These are phyloP conservation scores for Callimorpha dominula DNA, from an alignment of 2,888 invertebrate genomes.

Conservation along the genomic window DNA sequence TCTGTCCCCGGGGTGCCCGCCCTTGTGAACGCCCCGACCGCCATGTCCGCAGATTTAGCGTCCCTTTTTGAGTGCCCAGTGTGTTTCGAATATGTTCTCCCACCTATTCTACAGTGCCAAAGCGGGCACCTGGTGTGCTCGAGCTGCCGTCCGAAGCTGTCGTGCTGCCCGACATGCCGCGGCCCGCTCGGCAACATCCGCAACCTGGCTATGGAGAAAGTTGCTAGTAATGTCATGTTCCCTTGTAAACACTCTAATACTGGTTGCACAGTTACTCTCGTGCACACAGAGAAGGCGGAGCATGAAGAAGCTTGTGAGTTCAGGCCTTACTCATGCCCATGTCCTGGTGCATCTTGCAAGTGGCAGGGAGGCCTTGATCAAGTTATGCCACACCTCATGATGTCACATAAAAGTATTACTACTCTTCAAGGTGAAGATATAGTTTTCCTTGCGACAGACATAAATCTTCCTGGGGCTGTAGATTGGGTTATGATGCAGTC, in stretches of 20 bases:
- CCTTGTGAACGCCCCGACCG: slow-evolving; percentile 87
- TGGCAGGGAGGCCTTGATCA: slow-evolving; percentile 99
- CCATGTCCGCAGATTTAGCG: slow-evolving; percentile 94
- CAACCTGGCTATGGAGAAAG: slow-evolving; percentile 99
- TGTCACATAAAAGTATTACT: slow-evolving; percentile 99
- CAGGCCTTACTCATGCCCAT: slow-evolving; percentile 99
- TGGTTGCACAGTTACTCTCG: slow-evolving; percentile 96
- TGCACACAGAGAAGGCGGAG: slow-evolving; percentile 99
- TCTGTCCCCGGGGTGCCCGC: slow-evolving; percentile 83
- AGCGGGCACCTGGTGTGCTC: slow-evolving; percentile 99
- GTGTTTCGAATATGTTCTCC: slow-evolving; percentile 99
- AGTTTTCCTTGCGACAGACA: slow-evolving; percentile 99
- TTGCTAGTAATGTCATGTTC: slow-evolving; percentile 99
- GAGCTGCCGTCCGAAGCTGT: slow-evolving; percentile 98
- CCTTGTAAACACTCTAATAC: slow-evolving; percentile 99
- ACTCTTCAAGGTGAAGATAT: slow-evolving; percentile 99
- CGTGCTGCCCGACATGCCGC: slow-evolving; percentile 99
- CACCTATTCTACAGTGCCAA: slow-evolving; percentile 99
- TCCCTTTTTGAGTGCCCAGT: slow-evolving; percentile 98
- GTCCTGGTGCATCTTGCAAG: slow-evolving; percentile 99
- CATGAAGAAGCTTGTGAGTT: slow-evolving; percentile 99
- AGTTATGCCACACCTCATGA: slow-evolving; percentile 99
- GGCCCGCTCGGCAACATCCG: slow-evolving; percentile 98
- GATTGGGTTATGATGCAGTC: slow-evolving; percentile 99
- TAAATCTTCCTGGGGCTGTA: slow-evolving; percentile 99